These are phyloP conservation scores for Apostichopus japonicus DNA, from an alignment of 35 echinoderm and acorn worm species.

Conservation along the genomic window DNA sequence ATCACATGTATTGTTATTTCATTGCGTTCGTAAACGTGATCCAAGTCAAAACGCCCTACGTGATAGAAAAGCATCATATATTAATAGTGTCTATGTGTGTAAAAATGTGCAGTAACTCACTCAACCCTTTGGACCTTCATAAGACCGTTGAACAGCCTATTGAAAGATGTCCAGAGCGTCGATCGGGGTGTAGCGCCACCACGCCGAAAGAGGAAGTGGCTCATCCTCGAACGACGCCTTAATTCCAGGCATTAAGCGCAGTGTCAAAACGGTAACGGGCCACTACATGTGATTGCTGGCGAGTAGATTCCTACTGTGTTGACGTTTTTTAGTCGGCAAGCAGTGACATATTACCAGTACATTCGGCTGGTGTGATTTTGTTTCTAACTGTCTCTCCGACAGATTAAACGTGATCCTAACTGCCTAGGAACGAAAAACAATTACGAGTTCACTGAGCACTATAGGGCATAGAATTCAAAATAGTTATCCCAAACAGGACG, in stretches of 20 bases:
- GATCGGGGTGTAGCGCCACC: conserved; percentile 13
- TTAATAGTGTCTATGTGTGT: no score
- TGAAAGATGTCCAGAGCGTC: conserved; percentile 23
- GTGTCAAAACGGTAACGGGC: conserved; percentile 14
- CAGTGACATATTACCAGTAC: conserved; percentile 6
- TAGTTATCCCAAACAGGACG: no score
- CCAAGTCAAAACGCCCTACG: no score
- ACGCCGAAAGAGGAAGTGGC: conserved; percentile 28
- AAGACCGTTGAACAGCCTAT: neutral
- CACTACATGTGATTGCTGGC: conserved; percentile 21
- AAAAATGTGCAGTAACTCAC: neutral
- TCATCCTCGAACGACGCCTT: conserved; percentile 21
- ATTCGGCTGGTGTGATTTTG: neutral
- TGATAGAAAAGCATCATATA: no score
- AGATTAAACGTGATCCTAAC: no score
- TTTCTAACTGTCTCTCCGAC: no score
- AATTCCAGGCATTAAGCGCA: neutral
- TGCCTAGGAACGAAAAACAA: no score
- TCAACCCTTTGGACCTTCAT: conserved; percentile 30
- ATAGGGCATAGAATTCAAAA: no score
- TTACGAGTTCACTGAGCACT: no score
- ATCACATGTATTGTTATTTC: no score
- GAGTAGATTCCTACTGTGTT: conserved; percentile 36
- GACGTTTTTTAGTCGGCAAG: neutral
- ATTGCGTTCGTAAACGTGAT: no score